Base-by-base conservation (phyloP, 2,113 vertebrate species). In the Ptychochromis oligacanthus region DNA sequence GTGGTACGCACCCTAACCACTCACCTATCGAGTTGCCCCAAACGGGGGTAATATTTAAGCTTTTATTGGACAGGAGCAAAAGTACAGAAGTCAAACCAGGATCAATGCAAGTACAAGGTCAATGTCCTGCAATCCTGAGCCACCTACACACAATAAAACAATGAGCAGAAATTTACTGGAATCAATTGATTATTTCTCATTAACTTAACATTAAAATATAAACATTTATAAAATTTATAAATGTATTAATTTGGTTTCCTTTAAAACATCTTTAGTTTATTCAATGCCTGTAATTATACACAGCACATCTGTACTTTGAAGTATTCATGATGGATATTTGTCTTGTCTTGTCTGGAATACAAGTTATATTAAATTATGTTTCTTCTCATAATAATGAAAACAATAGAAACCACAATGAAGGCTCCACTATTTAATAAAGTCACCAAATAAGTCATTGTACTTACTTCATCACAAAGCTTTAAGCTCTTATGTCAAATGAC, bases 361-460 rank as follows among this genome's bases (percentile, higher is more conserved):
- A 26, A 49, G 64, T 52, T 52, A 52, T 7, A 52, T 49, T 28
- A 28, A 49, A 7, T 70, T 6, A 24, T 49, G 40, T 49, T 28
- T 46, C 62, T 72, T 52, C 24, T 72, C 10, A n/a, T 54, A 72
- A n/a, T 54, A 34, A 72, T 54, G 46, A 72, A 72, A 72, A 72
- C 1, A 72, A 72, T 54, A 31, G 17, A 0, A 52, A 54, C 46
- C 14, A 10, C 17, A 31, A 8, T 31, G 26, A 72, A 54, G 67
- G 46, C 67, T 54, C 67, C 46, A 34, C 67, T 31, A 72, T 34
- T n/a, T 34, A 49, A 34, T 72, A 17, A 72, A 52, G 18, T 72
- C 31, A 72, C 54, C n/a, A n/a, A n/a, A n/a, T n/a, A n/a, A n/a
- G 62, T 67, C 18, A 26, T 61, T 31, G 15, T 18, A 9, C 31